Base-by-base conservation (phyloP, 2,888 invertebrate species). In the Melipona bicolor region DNA sequence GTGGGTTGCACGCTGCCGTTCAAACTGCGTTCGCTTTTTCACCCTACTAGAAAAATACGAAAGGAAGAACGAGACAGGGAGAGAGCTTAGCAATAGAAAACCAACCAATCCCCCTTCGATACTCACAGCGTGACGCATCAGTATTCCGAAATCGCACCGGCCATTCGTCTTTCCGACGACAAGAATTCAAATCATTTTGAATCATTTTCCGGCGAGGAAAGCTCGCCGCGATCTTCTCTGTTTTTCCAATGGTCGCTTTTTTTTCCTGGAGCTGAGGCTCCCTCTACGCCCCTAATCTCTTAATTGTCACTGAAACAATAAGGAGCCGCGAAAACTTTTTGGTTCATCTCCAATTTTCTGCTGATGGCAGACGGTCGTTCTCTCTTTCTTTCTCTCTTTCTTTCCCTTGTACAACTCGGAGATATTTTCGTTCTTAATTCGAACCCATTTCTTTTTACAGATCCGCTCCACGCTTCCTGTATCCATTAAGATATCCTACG, bases 121-220 rank as follows among this genome's bases (percentile, higher is more conserved):
- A 74, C 81, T 86, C 81, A 11, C 43, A 65, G 21, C n/a, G 82
- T 89, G 81, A 82, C 82, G 84, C 91, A 94, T 94, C 93, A 92
- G 93, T 93, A 94, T 94, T 93, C 94, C 85, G 85, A 89, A 93
- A 92, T 91, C 92, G 94, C 92, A 87, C 90, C 85, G 87, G 89
- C 91, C 92, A 93, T 93, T 91, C 92, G 92, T 94, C 94, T 93
- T 32, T 90, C 83, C 88, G 82, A 81, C 43, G 90, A 91, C 90
- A 89, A 90, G 94, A 94, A 94, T 94, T 92, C 93, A 89, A 93
- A 92, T 91, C 89, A 93, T 94, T 92, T 87, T 89, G 92, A 93
- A 93, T n/a, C 93, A 93, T 93, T 94, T 92, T 89, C 89, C 91
- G 91, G 87, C 90, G 87, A 91, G 80, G 81, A 86, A 89, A 92